These are phyloP conservation scores for Nephila pilipes DNA, from an alignment of 1,140 invertebrate species.

Conservation along the genomic window DNA sequence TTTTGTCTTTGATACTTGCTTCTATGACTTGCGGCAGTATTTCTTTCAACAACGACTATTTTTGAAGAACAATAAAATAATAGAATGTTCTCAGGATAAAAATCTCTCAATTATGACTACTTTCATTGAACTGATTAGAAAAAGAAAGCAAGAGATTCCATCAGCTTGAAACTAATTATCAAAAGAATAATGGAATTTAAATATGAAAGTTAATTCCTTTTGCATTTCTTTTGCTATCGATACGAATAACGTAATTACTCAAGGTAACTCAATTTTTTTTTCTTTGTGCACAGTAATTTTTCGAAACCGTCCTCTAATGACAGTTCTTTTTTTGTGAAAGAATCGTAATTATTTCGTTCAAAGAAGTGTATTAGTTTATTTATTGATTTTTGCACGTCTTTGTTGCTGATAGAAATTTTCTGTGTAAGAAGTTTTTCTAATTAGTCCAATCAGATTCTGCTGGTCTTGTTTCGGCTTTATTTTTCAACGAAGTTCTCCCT, in stretches of 20 bases:
- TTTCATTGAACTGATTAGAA: too few species aligned
- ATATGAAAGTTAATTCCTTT: not conserved
- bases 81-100: too few species aligned
- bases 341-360: not conserved
- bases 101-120: too few species aligned
- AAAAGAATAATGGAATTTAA: slow-evolving; percentile 6
- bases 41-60: too few species aligned
- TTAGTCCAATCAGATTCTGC: too few species aligned
- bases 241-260: not conserved
- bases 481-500: too few species aligned
- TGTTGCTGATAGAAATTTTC: not conserved
- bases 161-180: not conserved
- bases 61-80: too few species aligned
- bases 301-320: not conserved
- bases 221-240: not conserved
- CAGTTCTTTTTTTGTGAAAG: not conserved
- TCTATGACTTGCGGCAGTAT: too few species aligned
- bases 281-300: not conserved
- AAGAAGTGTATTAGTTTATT: not conserved
- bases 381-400: not conserved
- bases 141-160: not conserved
- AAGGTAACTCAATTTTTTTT: not conserved
- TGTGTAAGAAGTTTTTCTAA: not conserved
- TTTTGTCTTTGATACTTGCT: too few species aligned
- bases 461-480: too few species aligned